Base-by-base conservation (phyloP, 2,888 invertebrate genomes). In the Amiota minor region DNA sequence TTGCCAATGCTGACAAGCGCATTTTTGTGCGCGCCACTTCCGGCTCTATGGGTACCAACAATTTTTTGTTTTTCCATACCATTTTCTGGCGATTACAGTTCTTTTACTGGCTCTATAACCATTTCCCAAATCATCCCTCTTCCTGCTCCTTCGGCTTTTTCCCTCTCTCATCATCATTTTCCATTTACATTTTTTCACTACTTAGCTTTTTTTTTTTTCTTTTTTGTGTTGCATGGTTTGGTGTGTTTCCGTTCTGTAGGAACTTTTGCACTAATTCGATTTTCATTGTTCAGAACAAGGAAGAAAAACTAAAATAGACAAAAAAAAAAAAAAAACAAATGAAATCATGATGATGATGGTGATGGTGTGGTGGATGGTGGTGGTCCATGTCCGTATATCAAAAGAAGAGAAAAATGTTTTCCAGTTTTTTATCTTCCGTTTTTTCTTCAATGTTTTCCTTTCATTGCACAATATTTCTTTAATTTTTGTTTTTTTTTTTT, bases 1-100 rank as follows among this genome's bases (percentile, higher is more conserved):
- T 68, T 68, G 53, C 9, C 67, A 68, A 68, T 68, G 67, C 67
- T 68, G 67, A 68, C 67, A 68, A 68, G 67, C 67, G 67, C 67
- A 23, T 68, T 68, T 68, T 23, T 46, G 23, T 67, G 65, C 47
- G 47, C 65, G 49, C 20, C 59, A 59, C 18, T 47, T 65, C 65
- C 65, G 65, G 65, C 47, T 11, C 53, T 46, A 9, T 47, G 47
- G 20, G 10, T 47, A 47, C 45, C 16, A 18, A 20, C 18, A 10
- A 49, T 47, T 65, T 16, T 65, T 46, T 47, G 35, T 35, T 35
- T 35, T 35, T 35, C 6, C 35, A 8, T 35, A 35, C 35, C 6
- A 35, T 35, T 35, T 35, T 35, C 35, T 35, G 35, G 6, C 35
- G 6, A 35, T 35, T 35, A 47, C 65, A 10, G 11, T 18, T 47